Conservation (phyloP, 2,113 vertebrate species). For the Rhea americana region DNA sequence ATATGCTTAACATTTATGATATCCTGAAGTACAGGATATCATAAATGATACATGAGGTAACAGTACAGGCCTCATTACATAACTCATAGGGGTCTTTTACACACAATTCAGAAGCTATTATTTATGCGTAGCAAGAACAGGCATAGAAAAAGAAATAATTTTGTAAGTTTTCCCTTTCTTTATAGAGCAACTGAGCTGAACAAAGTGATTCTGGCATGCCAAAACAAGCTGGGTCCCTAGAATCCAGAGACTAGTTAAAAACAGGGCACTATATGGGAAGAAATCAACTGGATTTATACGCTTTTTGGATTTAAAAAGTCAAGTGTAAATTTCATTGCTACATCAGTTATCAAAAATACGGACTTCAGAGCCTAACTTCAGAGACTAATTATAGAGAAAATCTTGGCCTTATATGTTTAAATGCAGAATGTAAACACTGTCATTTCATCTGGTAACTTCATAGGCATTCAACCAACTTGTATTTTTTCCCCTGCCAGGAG, state of each 20-base stretch:
- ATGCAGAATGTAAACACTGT: background rate
- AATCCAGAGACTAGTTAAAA: background rate
- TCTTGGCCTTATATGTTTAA: background rate
- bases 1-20: accelerated
- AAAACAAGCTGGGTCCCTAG: background rate
- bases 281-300: background rate
- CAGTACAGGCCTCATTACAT: background rate
- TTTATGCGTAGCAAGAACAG: background rate
- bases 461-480: background rate
- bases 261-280: background rate
- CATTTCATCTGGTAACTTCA: background rate
- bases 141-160: background rate
- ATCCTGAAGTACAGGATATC: background rate
- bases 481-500: background rate
- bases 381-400: background rate
- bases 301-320: background rate
- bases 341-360: background rate
- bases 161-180: background rate
- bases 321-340: background rate
- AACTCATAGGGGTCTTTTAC: background rate
- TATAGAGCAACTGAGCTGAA: background rate
- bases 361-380: background rate
- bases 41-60: background rate
- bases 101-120: background rate
- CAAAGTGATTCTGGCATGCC: background rate